Base-by-base conservation (phyloP, 2,888 invertebrate species). In the Heliconius cydno region DNA sequence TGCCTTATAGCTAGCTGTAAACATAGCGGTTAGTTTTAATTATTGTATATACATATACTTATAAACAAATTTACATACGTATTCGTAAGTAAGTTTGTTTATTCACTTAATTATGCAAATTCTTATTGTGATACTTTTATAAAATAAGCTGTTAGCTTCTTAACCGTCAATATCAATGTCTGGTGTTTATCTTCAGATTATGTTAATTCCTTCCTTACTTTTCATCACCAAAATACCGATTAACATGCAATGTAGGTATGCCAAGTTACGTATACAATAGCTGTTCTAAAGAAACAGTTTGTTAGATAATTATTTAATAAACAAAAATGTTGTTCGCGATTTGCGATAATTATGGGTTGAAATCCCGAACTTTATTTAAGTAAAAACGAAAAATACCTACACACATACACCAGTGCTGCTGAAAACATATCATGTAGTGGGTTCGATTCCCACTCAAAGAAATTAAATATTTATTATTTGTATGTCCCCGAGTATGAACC, bases 141-240 rank as follows among this genome's bases (percentile, higher is more conserved):
- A n/a, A 60, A n/a, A 60, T n/a, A n/a, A 52, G 12, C 28, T 28
- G 15, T 30, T 28, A 65, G 13, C 6, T 65, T 9, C 28, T 28
- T 28, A 65, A 28, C 15, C 41, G 41, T 41, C 34, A 34, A 34
- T 34, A 12, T 41, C 2, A 0, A 41, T n/a, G n/a, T n/a, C 73
- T 73, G 7, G 15, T 38, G 25, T 60, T 73, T 73, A 73, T 73
- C 60, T 73, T 15, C 2, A 25, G 60, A 57, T 60, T 34, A 73
- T 73, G 60, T 73, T 60, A 73, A 73, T 60, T 25, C n/a, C 73
- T 73, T 73, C 73, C 73, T 73, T 38, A 38, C 34, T 60, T 57
- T 73, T 73, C 60, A 73, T 70, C 73, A 60, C n/a, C 15, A 30
- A 73, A 73, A 60, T 38, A 38, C 57, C 25, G 34, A 73, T 9